Evolutionary conservation across 2,797 vertebrate species (phyloP).

Genomic region (Cottoperca gobio): DNA sequence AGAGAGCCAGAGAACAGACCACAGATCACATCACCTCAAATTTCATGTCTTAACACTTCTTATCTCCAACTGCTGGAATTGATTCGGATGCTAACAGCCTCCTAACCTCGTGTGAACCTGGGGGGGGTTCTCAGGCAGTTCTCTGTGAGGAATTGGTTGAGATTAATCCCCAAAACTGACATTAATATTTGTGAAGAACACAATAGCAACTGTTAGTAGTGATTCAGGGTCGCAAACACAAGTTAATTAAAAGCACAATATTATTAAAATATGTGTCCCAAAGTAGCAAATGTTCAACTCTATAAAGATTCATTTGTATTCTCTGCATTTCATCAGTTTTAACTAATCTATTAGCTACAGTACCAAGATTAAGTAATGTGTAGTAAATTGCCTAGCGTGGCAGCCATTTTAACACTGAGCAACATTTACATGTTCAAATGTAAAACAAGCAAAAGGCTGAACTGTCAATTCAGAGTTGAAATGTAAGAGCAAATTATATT

Average conservation of each 20-base stretch:
- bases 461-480: not conserved
- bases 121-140: not conserved
- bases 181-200: not conserved
- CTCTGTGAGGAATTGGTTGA: not conserved
- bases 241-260: not conserved
- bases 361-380: not conserved
- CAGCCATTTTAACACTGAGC: not conserved
- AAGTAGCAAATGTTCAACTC: not conserved
- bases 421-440: not conserved
- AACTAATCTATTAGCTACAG: not conserved
- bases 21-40: slow-evolving; percentile 38
- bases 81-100: slow-evolving; percentile 17
- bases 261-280: not conserved
- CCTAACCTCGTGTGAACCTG: slow-evolving; percentile 30
- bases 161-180: not conserved
- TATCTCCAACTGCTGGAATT: slow-evolving; percentile 17
- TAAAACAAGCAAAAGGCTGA: not conserved
- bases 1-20: slow-evolving; percentile 17
- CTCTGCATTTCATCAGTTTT: not conserved
- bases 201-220: not conserved
- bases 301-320: not conserved
- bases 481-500: not conserved
- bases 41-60: slow-evolving; percentile 24
- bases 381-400: not conserved
- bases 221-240: not conserved